Conservation (phyloP, 2,888 invertebrate species). For the Galerucella nymphaeae region DNA sequence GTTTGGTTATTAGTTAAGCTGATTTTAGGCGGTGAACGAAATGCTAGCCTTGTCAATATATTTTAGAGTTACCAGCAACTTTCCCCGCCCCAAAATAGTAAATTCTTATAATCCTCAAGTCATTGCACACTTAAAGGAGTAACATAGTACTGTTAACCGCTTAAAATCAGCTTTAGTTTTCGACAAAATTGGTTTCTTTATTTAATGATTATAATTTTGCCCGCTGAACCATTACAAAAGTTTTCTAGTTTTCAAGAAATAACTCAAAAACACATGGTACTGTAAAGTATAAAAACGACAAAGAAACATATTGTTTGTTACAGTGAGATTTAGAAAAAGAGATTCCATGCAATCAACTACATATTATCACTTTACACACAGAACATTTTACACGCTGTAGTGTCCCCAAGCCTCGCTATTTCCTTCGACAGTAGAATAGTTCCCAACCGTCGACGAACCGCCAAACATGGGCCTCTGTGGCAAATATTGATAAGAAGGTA, state of each 20-base stretch:
- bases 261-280: too few relatives aligned
- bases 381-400: slow-evolving; percentile 47
- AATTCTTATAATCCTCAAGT: not conserved
- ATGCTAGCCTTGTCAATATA: slow-evolving; percentile 9
- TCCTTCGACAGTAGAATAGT: slow-evolving; percentile 55
- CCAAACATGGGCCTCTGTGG: slow-evolving; percentile 59
- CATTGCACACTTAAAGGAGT: slow-evolving; percentile 3
- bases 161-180: not conserved
- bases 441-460: slow-evolving; percentile 50
- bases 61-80: slow-evolving; percentile 1
- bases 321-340: slow-evolving; percentile 16
- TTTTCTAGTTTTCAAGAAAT: too few relatives aligned
- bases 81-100: not conserved
- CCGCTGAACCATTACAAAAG: too few relatives aligned
- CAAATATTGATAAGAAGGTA: slow-evolving; percentile 63
- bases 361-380: slow-evolving; percentile 22
- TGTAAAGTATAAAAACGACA: too few relatives aligned
- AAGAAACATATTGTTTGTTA: not conserved
- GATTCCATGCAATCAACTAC: slow-evolving; percentile 14
- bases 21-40: too few relatives aligned
- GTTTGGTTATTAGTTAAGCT: too few relatives aligned
- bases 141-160: too few relatives aligned
- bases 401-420: slow-evolving; percentile 58
- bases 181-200: too few relatives aligned
- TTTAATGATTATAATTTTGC: too few relatives aligned